Percentiles rank a stretch among this genome's conserved stretches.
These are phyloP conservation scores for Tolmerus cingulatus DNA, from an alignment of 2,888 invertebrate genomes.

Conservation along the genomic window DNA sequence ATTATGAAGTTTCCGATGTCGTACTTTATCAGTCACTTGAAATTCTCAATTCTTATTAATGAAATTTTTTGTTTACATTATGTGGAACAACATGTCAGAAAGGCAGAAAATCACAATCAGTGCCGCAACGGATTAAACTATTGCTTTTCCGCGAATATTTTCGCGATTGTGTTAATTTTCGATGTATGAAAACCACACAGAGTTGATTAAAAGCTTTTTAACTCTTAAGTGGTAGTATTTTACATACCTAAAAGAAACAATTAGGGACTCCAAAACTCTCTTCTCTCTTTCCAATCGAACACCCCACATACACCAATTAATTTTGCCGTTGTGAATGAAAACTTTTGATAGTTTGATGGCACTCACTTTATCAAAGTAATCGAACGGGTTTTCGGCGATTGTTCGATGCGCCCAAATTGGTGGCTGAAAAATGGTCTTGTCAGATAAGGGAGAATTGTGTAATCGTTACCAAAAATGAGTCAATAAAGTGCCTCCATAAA, in stretches of 20 bases:
- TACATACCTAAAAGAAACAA: neutral
- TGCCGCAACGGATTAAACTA: neutral
- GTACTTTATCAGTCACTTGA: neutral
- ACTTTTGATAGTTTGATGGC: neutral
- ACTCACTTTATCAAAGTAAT: neutral
- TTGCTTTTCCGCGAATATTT: neutral
- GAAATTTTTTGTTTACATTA: neutral
- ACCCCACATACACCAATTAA: neutral
- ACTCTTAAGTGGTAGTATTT: neutral
- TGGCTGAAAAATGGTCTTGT: neutral
- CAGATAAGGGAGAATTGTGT: neutral
- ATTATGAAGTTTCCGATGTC: neutral
- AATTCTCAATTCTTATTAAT: neutral
- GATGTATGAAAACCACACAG: neutral
- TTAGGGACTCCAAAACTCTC: neutral
- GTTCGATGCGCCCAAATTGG: neutral
- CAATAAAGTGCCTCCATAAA: neutral
- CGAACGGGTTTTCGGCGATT: neutral
- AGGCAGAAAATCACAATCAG: neutral
- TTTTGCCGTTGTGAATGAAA: neutral
- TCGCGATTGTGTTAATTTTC: neutral
- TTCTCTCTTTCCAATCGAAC: neutral
- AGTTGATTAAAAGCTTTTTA: neutral
- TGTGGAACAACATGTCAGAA: neutral
- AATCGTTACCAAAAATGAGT: neutral